phyloP scores from a whole-genome alignment of 37 sponge, comb jelly and placozoan species.

The Geodia barretti region DNA sequence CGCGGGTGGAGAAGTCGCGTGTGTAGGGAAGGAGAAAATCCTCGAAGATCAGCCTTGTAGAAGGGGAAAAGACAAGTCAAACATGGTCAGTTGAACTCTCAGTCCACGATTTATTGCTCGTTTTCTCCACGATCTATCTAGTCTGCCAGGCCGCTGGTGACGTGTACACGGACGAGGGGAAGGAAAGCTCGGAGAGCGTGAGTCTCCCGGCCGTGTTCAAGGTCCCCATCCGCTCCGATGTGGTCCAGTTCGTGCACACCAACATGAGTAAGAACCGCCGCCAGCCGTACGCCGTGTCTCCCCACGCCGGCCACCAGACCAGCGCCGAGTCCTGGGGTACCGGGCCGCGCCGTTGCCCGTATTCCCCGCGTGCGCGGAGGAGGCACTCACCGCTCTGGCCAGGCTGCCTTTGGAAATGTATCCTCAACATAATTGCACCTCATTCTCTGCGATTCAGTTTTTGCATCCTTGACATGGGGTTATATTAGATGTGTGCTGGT shows the following conservation, averaged over 20 bases:
- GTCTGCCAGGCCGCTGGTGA: slow-evolving; percentile 7
- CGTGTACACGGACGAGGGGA: slow-evolving; percentile 80
- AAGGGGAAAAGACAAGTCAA: not conserved
- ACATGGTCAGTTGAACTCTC: not conserved
- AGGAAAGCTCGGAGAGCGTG: slow-evolving; percentile 33
- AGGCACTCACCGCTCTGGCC: slow-evolving; percentile 98
- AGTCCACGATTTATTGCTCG: not conserved
- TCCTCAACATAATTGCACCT: not conserved
- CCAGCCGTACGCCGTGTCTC: slow-evolving; percentile 98
- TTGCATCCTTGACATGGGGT: not conserved
- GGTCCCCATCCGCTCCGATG: slow-evolving; percentile 92
- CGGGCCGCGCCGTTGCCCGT: slow-evolving; percentile 96
- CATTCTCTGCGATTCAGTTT: not conserved
- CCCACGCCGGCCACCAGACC: slow-evolving; percentile 97
- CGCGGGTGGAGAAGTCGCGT: not conserved
- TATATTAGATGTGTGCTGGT: slow-evolving; percentile 97
- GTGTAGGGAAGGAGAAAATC: not conserved
- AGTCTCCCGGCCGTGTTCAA: slow-evolving; percentile 91
- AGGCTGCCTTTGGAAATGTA: slow-evolving; percentile 96
- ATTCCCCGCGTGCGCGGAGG: slow-evolving; percentile 99
- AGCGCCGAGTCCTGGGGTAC: slow-evolving; percentile 99
- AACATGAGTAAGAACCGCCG: slow-evolving; percentile 98
- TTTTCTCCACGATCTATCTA: no score
- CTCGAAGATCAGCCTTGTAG: not conserved
- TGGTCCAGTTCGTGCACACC: slow-evolving; percentile 97